phyloP scores from a whole-genome alignment of 2,113 vertebrate species.

The Myiozetetes cayanensis region DNA sequence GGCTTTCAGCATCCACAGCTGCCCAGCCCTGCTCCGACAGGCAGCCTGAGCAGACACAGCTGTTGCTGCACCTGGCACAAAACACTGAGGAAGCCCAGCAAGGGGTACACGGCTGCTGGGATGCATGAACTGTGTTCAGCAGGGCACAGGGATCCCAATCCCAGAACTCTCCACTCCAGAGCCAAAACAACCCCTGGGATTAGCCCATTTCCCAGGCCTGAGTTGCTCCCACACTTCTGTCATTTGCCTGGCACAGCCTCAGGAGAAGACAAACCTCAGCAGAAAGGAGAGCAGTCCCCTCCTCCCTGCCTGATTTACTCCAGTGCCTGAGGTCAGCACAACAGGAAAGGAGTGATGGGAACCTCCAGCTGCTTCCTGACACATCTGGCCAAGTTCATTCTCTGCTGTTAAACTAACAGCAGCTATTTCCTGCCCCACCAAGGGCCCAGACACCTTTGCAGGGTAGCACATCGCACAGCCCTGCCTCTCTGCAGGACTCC shows the following conservation, averaged over 20 bases:
- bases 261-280: neutral
- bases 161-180: neutral
- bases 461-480: fast-evolving
- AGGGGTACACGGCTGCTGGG: neutral
- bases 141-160: neutral
- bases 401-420: neutral
- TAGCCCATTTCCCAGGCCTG: neutral
- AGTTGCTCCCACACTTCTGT: neutral
- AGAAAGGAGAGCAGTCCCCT: neutral
- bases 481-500: neutral
- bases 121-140: neutral
- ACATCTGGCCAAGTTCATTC: neutral
- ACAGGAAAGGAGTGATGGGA: conserved; percentile 16
- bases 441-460: neutral
- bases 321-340: neutral
- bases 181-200: neutral
- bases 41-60: neutral
- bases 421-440: neutral
- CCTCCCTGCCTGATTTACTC: neutral
- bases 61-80: neutral
- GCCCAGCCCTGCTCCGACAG: fast-evolving
- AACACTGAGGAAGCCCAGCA: neutral
- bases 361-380: conserved; percentile 36
- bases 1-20: neutral
- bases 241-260: neutral